Evolutionary conservation across 2,888 invertebrate species (phyloP), one percentile per base, ranked within the genome.

Genomic region (Eubasilissa splendida): DNA sequence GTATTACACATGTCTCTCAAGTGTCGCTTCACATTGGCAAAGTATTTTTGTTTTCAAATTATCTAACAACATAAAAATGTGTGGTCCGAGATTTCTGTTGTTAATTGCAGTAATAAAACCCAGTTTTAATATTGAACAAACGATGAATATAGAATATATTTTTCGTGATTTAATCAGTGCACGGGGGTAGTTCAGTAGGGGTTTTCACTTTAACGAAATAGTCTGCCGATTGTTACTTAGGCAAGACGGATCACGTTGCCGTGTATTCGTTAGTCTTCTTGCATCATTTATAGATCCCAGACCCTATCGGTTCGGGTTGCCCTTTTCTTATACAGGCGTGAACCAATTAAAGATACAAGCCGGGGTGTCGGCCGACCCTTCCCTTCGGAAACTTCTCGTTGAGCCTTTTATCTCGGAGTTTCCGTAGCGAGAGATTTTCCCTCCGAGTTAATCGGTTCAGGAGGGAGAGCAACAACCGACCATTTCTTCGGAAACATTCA

Each of bases 331-430:
- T 22, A 42, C 14, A 54, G 65, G 73, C 74, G 63, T 58, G 50
- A 74, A 74, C 79, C 79, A 79, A 79, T 79, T 79, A 79, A 73
- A 65, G 74, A 79, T 79, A 79, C 79, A 79, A 50, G 77, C 14
- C 58, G 31, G 33, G 58, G 5, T 58, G 59, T 50, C 42, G 59
- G 59, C 14, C 60, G 75, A 60, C 75, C 75, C 75, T 75, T 52
- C 33, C 54, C 14, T 50, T 14, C 63, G 42, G 22, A 60, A 75
- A 75, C 63, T 75, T 75, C 63, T 75, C 50, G 50, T 22, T 60
- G 56, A 73, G 33, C 71, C 71, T 56, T 53, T 68, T 68, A 68
- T 56, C 71, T 56, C 22, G 56, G 42, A 73, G 56, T 73, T 73
- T 73, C 71, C 71, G 56, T 73, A 73, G n/a, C 71, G 56, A 22